phyloP scores from a whole-genome alignment of 2,888 invertebrate genomes.

The Lampropteryx suffumata region DNA sequence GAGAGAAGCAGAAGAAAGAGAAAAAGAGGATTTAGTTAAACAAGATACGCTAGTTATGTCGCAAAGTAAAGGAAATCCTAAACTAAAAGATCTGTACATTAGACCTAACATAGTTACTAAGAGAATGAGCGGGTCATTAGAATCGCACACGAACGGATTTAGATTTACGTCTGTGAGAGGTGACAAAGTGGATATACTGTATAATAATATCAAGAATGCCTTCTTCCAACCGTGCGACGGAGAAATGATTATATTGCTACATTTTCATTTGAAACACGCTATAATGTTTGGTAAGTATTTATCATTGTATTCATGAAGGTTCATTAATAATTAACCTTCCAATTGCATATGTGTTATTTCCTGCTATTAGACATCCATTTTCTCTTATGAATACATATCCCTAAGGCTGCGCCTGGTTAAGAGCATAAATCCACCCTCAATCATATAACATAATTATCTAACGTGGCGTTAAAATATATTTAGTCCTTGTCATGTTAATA shows the following conservation, averaged over 20 bases:
- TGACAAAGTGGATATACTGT: slow-evolving; percentile 99
- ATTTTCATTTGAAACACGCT: slow-evolving; percentile 99
- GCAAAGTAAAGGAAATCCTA: slow-evolving; percentile 98
- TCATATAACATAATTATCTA: too few relatives aligned
- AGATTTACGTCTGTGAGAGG: slow-evolving; percentile 99
- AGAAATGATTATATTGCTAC: slow-evolving; percentile 99
- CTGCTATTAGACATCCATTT: too few relatives aligned
- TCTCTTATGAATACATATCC: too few relatives aligned
- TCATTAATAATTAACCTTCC: too few relatives aligned
- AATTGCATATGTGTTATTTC: too few relatives aligned
- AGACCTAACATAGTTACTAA: slow-evolving; percentile 99
- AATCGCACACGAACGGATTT: slow-evolving; percentile 98
- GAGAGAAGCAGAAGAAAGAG: slow-evolving; percentile 98
- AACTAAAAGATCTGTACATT: slow-evolving; percentile 98
- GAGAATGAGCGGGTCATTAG: slow-evolving; percentile 95
- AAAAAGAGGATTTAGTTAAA: slow-evolving; percentile 99
- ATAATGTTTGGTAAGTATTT: slow-evolving; percentile 95
- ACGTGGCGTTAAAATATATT: too few relatives aligned
- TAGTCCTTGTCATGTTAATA: too few relatives aligned
- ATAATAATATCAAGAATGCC: slow-evolving; percentile 99
- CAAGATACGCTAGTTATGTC: slow-evolving; percentile 97
- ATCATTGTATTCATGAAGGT: background rate
- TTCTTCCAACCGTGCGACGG: slow-evolving; percentile 99
- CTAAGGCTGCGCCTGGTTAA: too few relatives aligned
- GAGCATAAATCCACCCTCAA: too few relatives aligned